phyloP scores from a whole-genome alignment of 1,140 invertebrate species.

The Sitophilus oryzae region DNA sequence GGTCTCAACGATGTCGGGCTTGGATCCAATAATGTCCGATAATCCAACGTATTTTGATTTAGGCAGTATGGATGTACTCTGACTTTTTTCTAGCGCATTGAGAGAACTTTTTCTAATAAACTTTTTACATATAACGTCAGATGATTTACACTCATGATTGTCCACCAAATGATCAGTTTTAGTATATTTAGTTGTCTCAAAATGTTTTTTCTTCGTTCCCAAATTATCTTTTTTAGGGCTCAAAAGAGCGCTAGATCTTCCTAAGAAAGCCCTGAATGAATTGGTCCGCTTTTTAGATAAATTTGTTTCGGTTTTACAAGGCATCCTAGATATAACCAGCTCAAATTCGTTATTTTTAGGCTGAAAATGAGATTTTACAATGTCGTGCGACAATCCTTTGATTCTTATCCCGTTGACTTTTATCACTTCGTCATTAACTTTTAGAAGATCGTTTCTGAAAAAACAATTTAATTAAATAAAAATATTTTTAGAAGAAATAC shows the following conservation, averaged over 20 bases:
- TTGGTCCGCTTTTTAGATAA: conserved; percentile 14
- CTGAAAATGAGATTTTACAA: conserved; percentile 19
- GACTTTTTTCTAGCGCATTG: neutral
- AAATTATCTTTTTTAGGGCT: conserved; percentile 10
- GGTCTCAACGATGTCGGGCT: conserved; percentile 16
- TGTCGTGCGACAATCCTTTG: conserved; percentile 64
- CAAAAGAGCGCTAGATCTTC: conserved; percentile 3
- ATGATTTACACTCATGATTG: neutral
- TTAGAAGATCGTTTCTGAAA: conserved; percentile 67
- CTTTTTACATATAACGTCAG: neutral
- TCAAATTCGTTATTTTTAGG: conserved; percentile 36
- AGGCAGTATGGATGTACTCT: neutral
- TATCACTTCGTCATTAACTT: conserved; percentile 75
- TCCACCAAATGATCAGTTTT: neutral
- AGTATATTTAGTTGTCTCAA: neutral
- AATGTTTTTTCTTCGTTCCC: neutral
- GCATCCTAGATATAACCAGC: conserved; percentile 30
- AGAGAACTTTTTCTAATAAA: neutral
- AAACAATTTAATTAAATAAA: conserved; percentile 1
- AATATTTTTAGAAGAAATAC: neutral
- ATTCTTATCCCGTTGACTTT: conserved; percentile 76
- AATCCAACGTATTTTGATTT: conserved; percentile 14
- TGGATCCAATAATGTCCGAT: conserved; percentile 12
- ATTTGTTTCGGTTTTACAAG: conserved; percentile 11
- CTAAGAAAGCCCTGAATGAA: conserved; percentile 18